Percentiles rank a stretch among this genome's conserved stretches.
Evolutionary conservation across 1,140 invertebrate species (phyloP).

Genomic region (Pseudomyrmex cubaensis): DNA sequence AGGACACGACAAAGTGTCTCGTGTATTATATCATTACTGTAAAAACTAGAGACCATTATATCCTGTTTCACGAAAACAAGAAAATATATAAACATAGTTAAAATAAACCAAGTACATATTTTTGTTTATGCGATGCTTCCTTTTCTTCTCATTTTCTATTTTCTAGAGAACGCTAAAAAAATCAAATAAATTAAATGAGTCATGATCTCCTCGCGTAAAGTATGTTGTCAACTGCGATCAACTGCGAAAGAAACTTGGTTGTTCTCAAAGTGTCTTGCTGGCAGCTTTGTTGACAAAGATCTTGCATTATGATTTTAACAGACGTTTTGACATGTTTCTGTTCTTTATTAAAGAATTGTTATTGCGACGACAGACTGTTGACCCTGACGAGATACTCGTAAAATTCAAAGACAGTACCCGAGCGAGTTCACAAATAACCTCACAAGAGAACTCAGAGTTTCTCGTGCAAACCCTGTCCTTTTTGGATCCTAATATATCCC

Average conservation of each 20-base stretch:
- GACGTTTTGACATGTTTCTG: not conserved
- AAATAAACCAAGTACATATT: not conserved
- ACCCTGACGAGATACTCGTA: slow-evolving; percentile 5
- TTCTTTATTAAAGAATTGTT: not conserved
- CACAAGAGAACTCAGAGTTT: not conserved
- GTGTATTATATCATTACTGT: not conserved
- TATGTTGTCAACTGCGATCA: no score
- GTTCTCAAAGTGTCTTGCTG: no score
- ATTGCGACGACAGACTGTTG: not conserved
- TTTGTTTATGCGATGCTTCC: not conserved
- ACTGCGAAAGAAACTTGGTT: no score
- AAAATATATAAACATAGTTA: not conserved
- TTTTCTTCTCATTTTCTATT: not conserved
- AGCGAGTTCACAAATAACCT: not conserved
- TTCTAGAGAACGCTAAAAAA: no score
- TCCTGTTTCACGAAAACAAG: not conserved
- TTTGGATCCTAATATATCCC: slow-evolving; percentile 38
- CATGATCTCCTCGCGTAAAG: no score
- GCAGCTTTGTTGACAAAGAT: no score
- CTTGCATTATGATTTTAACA: no score
- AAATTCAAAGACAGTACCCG: slow-evolving; percentile 7
- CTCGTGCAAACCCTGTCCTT: not conserved
- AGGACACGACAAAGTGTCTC: not conserved
- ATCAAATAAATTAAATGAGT: no score
- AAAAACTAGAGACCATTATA: not conserved